Conservation (phyloP, 2,797 vertebrate genomes). For the Amazona finschi region DNA sequence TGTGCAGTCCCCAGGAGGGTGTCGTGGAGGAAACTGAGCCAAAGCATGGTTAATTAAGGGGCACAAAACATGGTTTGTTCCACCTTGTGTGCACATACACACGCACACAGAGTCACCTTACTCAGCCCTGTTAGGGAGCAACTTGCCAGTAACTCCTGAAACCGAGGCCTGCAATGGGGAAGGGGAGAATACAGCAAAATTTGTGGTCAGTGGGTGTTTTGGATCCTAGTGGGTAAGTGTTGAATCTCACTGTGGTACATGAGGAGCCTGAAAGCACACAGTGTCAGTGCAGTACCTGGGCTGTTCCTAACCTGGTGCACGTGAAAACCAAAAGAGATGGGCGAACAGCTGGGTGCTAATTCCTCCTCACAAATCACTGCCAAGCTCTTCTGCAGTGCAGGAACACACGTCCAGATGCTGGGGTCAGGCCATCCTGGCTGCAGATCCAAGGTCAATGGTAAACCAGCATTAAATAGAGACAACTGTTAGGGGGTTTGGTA, state of each 20-base stretch:
- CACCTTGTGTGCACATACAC: accelerated
- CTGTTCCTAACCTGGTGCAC: neutral
- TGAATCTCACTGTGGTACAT: neutral
- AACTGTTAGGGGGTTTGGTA: neutral
- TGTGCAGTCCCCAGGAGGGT: neutral
- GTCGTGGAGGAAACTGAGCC: neutral
- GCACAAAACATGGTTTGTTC: neutral
- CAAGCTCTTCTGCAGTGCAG: neutral
- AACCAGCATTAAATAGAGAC: neutral
- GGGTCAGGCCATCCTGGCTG: neutral
- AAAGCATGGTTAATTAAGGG: neutral
- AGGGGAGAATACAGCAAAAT: neutral
- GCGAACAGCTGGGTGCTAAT: neutral
- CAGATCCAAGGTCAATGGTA: neutral
- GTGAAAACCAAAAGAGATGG: accelerated
- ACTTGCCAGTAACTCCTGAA: neutral
- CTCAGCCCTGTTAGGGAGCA: neutral
- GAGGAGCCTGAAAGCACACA: neutral
- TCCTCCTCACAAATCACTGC: neutral
- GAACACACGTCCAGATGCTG: neutral
- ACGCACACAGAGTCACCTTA: neutral
- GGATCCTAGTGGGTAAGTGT: neutral
- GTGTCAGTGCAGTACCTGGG: neutral
- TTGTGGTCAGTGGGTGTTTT: neutral
- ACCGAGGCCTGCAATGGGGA: neutral